phyloP scores from a whole-genome alignment of 2,888 invertebrate genomes.

The Nephrotoma appendiculata region DNA sequence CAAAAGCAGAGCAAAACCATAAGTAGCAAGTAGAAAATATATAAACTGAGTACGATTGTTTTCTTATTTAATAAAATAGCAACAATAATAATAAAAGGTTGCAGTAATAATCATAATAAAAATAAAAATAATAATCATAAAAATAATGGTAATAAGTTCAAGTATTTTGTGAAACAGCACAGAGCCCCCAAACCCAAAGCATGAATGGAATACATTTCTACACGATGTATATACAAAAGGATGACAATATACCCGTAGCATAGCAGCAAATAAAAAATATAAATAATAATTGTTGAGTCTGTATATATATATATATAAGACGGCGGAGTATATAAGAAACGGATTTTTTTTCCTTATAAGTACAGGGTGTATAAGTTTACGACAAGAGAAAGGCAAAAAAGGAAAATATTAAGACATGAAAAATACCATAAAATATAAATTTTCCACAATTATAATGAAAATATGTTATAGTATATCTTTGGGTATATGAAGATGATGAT shows the following conservation, averaged over 20 bases:
- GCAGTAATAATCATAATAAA: background rate
- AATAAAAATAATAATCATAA: background rate
- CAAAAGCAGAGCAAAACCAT: background rate
- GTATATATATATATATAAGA: background rate
- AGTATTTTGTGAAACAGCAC: background rate
- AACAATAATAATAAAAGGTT: no score
- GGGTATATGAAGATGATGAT: background rate
- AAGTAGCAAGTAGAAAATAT: background rate
- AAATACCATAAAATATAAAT: background rate
- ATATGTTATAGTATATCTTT: background rate
- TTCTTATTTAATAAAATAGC: background rate
- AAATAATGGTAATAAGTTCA: background rate
- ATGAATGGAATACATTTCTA: background rate
- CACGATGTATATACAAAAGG: background rate
- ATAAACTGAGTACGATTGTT: background rate
- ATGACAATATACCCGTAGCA: background rate
- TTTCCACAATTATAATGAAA: background rate
- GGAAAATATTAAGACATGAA: background rate
- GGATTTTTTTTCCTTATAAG: background rate
- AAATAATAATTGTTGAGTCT: background rate
- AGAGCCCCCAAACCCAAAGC: background rate
- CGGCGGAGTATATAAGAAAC: background rate
- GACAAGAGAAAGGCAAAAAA: background rate
- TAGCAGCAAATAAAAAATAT: background rate
- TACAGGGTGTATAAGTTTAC: background rate